phyloP scores from a whole-genome alignment of 2,113 vertebrate genomes.

The Hypocryptadius cinnamomeus region DNA sequence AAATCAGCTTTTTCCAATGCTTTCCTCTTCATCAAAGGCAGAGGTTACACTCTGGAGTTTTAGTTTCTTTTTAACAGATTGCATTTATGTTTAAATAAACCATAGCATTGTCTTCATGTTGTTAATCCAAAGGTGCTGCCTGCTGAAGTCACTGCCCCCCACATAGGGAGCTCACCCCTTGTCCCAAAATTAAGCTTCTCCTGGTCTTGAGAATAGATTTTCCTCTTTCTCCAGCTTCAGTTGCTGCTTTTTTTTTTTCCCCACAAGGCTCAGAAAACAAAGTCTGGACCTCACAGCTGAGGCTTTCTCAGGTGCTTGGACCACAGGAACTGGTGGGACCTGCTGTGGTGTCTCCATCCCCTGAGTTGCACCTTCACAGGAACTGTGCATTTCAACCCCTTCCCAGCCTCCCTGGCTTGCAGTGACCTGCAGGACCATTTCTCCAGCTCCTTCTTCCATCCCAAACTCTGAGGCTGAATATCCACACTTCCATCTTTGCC shows the following conservation, averaged over 20 bases:
- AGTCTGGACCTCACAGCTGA: not conserved
- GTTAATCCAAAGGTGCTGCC: not conserved
- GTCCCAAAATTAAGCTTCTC: not conserved
- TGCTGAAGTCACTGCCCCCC: not conserved
- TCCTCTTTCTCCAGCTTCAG: not conserved
- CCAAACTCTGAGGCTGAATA: no score
- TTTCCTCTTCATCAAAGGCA: not conserved
- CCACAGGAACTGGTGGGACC: not conserved
- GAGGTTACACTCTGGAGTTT: not conserved
- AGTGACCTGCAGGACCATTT: not conserved
- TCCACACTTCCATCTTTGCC: not conserved
- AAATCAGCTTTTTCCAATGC: not conserved
- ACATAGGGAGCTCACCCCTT: not conserved
- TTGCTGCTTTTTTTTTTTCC: not conserved
- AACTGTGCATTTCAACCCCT: not conserved
- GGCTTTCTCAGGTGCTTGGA: not conserved
- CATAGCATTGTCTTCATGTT: not conserved
- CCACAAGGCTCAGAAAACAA: not conserved
- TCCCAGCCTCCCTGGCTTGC: not conserved
- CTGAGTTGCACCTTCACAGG: accelerated
- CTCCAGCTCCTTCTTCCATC: not conserved
- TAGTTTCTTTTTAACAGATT: not conserved
- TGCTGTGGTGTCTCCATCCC: not conserved
- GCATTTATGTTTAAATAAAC: not conserved
- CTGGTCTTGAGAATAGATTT: not conserved